phyloP scores from a whole-genome alignment of 2,113 vertebrate species.

The Microtus pennsylvanicus region DNA sequence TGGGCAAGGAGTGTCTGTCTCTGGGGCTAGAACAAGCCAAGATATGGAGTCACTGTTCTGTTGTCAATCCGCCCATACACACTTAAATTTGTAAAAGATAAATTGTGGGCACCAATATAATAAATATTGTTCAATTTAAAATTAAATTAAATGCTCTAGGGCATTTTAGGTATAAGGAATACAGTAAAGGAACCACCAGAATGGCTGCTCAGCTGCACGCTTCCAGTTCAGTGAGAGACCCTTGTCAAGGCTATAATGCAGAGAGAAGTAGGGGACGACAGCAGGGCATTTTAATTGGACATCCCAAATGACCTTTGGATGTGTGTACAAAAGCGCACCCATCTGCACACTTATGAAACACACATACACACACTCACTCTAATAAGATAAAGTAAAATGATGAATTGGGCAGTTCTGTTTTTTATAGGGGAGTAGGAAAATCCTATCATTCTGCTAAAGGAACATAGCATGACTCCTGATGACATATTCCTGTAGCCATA shows the following conservation, averaged over 20 bases:
- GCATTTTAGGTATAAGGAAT: not conserved
- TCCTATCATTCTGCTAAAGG: not conserved
- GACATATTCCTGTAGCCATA: too few relatives aligned
- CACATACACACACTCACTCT: not conserved
- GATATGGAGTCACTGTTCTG: not conserved
- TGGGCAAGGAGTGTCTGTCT: not conserved
- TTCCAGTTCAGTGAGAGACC: not conserved
- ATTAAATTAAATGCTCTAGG: not conserved
- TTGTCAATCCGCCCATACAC: not conserved
- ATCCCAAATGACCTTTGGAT: not conserved
- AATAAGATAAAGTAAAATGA: not conserved
- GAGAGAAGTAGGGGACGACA: not conserved
- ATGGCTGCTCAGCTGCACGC: not conserved
- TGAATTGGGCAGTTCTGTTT: slow-evolving; percentile 42
- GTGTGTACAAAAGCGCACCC: not conserved
- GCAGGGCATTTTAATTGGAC: not conserved
- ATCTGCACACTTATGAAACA: not conserved
- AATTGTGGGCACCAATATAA: too few relatives aligned
- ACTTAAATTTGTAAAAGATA: not conserved
- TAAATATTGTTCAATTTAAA: not conserved
- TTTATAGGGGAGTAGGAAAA: slow-evolving; percentile 29
- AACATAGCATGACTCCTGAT: not conserved
- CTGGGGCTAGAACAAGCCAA: not conserved
- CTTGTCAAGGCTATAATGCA: not conserved
- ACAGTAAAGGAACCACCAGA: not conserved